Base-by-base conservation (phyloP, 1,140 invertebrate species). In the Thaumatotibia leucotreta region DNA sequence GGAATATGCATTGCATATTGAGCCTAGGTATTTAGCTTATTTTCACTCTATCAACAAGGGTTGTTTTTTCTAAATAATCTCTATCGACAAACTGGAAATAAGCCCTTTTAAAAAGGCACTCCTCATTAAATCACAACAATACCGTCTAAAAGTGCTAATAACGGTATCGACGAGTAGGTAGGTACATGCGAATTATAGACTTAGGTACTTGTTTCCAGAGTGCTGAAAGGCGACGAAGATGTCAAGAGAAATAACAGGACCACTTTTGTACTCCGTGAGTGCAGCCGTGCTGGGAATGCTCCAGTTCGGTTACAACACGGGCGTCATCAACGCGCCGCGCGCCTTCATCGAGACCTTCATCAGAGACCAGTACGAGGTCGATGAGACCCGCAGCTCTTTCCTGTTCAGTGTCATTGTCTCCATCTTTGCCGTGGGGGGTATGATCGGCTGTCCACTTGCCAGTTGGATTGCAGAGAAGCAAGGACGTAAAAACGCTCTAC, bases 271-370 rank as follows among this genome's bases (percentile, higher is more conserved):
- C 91, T 95, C 98, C 73, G 98, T 99, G 88, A 94, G 97, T 79
- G 95, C 98, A 65, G 97, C 98, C 63, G 97, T 98, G 70, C 94
- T 99, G 73, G 97, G 99, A 17, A 99, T 99, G 96, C 94, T 99
- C 79, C 98, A 99, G 91, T 99, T 99, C 91, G 99, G 99, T 73
- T 99, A 98, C 93, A 99, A 99, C 89, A 99, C 98, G 6, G 98
- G 98, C 72, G 98, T 99, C 67, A 98, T 99, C 84, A 99, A 99
- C 92, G 96, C 98, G 66, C 98, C 99, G 39, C 95, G 98, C 92
- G 93, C 93, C 92, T 96, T 97, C 86, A 98, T 99, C 75, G 96
- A 98, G 88, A 95, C 95, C 72, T 99, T 99, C 88, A 98, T 99
- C 92, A 96, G 95, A 79, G 94, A 96, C 79, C 96, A 97, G 45